These are phyloP conservation scores for Eufriesea mexicana DNA, from an alignment of 1,140 invertebrate species.

Conservation along the genomic window DNA sequence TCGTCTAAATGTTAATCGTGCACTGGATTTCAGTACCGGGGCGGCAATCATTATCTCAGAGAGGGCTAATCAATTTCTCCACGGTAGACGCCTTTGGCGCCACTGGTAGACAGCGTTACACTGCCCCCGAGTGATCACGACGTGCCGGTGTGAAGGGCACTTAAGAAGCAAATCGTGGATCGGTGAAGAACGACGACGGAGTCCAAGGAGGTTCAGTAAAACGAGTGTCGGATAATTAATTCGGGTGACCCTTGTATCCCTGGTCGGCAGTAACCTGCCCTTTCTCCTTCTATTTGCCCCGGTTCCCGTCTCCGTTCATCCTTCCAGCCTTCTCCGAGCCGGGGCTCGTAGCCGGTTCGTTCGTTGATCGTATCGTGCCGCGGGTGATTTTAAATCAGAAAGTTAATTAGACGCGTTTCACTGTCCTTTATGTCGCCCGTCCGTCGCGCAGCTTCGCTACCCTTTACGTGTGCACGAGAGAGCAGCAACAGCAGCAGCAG, in stretches of 20 bases:
- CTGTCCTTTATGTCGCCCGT: constrained; percentile 72
- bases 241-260: constrained; percentile 69
- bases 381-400: constrained; percentile 77
- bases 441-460: constrained; percentile 32
- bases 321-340: constrained; percentile 4
- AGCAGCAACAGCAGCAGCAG: neutral
- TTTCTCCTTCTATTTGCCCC: constrained; percentile 14
- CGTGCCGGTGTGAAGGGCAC: constrained; percentile 36
- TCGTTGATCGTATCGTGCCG: constrained; percentile 72
- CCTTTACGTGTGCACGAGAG: constrained; percentile 34
- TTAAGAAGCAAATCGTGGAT: constrained; percentile 41
- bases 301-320: constrained; percentile 14
- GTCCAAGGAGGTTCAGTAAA: constrained; percentile 52
- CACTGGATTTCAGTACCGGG: neutral
- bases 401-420: constrained; percentile 77
- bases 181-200: constrained; percentile 39
- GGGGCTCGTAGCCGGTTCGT: constrained; percentile 21
- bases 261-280: constrained; percentile 40
- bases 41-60: neutral
- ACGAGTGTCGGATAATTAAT: constrained; percentile 77
- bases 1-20: constrained; percentile 14
- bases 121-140: neutral
- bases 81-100: constrained; percentile 7
- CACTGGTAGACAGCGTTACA: neutral
- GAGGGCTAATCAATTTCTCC: neutral